Evolutionary conservation across 2,888 invertebrate species (phyloP).

Genomic region (Hydraecia micacea): DNA sequence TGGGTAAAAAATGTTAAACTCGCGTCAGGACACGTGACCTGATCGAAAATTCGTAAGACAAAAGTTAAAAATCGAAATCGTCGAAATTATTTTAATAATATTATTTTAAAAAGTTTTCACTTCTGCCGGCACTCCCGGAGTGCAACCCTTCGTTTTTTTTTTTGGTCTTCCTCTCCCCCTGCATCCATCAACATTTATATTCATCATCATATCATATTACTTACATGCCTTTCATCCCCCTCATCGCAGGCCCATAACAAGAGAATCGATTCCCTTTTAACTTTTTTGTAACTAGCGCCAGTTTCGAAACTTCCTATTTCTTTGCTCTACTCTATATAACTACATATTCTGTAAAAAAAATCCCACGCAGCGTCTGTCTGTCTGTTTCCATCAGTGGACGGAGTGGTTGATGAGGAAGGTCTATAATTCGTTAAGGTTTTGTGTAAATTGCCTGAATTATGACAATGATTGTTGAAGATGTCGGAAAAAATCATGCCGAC

Average conservation of each 20-base stretch:
- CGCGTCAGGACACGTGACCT: too few relatives aligned
- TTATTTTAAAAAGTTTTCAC: too few relatives aligned
- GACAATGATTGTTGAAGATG: background rate
- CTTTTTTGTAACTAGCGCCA: background rate
- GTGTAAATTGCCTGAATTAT: background rate
- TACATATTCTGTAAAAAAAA: too few relatives aligned
- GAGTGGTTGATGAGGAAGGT: background rate
- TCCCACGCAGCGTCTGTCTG: too few relatives aligned
- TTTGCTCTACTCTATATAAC: too few relatives aligned
- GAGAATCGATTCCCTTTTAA: background rate
- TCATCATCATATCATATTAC: background rate
- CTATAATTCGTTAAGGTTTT: background rate
- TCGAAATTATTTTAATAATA: too few relatives aligned
- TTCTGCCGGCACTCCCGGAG: too few relatives aligned
- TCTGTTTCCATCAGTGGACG: background rate
- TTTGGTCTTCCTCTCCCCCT: background rate
- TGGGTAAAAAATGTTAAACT: too few relatives aligned
- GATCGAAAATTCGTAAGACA: too few relatives aligned
- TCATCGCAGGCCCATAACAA: too few relatives aligned
- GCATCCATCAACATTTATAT: background rate
- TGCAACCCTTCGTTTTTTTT: too few relatives aligned
- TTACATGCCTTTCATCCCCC: background rate
- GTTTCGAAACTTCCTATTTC: background rate
- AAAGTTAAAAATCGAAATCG: too few relatives aligned
- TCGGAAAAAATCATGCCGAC: background rate